A percentile compares a stretch with the other conserved stretches of the same genome.
Conservation (phyloP, 2,113 vertebrate species). For the Aphelocoma coerulescens region DNA sequence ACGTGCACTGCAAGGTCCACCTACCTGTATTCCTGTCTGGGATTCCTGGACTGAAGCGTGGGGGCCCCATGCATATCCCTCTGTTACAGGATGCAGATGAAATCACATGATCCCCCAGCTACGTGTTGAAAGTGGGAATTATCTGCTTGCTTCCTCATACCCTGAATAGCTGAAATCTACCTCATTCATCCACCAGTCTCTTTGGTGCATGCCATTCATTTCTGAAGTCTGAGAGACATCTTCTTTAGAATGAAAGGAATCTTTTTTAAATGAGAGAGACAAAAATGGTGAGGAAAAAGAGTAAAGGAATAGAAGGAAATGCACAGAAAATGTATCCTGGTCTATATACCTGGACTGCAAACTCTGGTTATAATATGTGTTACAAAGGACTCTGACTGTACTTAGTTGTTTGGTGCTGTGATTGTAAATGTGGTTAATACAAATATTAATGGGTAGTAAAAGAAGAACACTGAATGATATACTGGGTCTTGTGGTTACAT, state of each 20-base stretch:
- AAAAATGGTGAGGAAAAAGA: not conserved
- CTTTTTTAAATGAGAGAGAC: not conserved
- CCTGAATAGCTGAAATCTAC: not conserved
- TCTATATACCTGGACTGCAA: not conserved
- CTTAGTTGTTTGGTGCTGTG: not conserved
- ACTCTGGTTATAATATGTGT: not conserved
- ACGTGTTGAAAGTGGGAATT: not conserved
- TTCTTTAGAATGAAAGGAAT: not conserved
- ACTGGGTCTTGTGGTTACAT: not conserved
- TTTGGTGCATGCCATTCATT: not conserved
- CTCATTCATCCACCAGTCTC: not conserved
- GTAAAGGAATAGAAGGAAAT: not conserved
- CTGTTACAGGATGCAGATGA: not conserved
- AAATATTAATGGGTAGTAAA: not conserved
- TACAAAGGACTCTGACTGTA: not conserved
- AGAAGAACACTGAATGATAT: not conserved
- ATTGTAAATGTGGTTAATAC: not conserved
- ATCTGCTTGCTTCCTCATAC: not conserved
- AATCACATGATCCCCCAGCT: not conserved
- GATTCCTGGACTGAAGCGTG: not conserved
- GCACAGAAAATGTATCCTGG: not conserved
- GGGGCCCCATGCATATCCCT: not conserved
- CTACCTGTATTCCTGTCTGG: not conserved
- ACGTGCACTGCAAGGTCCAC: rapidly evolving
- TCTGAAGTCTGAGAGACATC: not conserved